phyloP scores from a whole-genome alignment of 2,888 invertebrate genomes.

The Melinaea menophilus region DNA sequence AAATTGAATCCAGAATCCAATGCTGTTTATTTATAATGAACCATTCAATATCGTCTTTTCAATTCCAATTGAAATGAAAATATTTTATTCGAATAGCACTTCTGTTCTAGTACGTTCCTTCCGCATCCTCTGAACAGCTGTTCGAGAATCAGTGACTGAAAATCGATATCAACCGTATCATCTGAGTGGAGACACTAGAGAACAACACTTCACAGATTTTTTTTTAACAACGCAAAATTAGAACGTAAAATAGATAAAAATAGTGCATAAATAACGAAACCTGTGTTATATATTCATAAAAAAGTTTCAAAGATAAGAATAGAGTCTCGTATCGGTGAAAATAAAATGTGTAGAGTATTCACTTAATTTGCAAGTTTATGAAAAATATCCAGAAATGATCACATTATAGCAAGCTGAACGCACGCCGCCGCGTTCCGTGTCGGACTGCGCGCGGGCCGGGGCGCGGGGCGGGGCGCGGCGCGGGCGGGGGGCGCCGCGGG shows the following conservation, averaged over 20 bases:
- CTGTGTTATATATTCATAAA: neutral
- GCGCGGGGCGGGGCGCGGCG: slow-evolving; percentile 36
- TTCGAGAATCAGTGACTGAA: slow-evolving; percentile 52
- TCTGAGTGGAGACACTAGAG: slow-evolving; percentile 33
- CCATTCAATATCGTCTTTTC: neutral
- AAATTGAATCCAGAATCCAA: no score
- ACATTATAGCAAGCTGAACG: slow-evolving; percentile 37
- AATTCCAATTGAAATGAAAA: slow-evolving; percentile 3
- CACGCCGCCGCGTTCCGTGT: slow-evolving; percentile 64
- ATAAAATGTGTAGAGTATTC: slow-evolving; percentile 20
- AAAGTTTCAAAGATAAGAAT: neutral
- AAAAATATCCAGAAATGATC: slow-evolving; percentile 13
- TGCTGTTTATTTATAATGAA: neutral
- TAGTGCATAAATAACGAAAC: slow-evolving; percentile 2
- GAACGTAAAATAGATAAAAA: slow-evolving; percentile 15
- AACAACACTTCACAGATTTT: slow-evolving; percentile 23
- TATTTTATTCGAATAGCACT: slow-evolving; percentile 7
- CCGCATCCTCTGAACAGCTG: slow-evolving; percentile 69
- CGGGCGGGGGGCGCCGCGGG: slow-evolving; percentile 28
- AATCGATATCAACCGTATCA: slow-evolving; percentile 63
- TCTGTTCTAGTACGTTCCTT: slow-evolving; percentile 34
- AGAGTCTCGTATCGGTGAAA: neutral
- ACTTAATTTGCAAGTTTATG: slow-evolving; percentile 35
- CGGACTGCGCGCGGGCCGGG: slow-evolving; percentile 54
- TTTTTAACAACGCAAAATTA: slow-evolving; percentile 8